Evolutionary conservation across 2,113 vertebrate species (phyloP).

Genomic region (Athene noctua): DNA sequence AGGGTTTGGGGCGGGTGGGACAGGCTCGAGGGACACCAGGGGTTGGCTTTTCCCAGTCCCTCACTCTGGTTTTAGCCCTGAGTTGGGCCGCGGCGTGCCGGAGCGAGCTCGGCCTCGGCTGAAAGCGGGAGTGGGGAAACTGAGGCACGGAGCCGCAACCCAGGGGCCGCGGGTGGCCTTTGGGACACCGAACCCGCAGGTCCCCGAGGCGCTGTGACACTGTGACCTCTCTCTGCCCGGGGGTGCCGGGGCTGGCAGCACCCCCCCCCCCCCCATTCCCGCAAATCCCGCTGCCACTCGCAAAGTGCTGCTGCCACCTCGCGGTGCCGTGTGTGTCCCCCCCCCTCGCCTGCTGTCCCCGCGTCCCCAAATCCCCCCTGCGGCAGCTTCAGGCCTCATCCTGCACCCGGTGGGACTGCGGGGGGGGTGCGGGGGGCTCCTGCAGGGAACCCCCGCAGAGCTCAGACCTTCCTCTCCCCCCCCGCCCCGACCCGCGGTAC

Average conservation of each 20-base stretch:
- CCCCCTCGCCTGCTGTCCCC: not conserved
- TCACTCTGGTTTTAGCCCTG: not conserved
- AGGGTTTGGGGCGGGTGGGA: not conserved
- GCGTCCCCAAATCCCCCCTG: not conserved
- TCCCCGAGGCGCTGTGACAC: too few relatives aligned
- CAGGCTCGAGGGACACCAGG: not conserved
- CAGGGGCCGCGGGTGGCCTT: not conserved
- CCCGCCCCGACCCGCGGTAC: rapidly evolving
- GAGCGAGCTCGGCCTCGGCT: too few relatives aligned
- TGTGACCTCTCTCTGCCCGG: too few relatives aligned
- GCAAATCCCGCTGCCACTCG: not conserved
- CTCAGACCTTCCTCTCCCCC: not conserved
- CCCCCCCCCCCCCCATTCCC: not conserved
- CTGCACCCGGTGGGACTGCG: not conserved
- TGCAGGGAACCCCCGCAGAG: not conserved
- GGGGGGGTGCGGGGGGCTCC: not conserved
- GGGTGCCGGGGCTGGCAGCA: not conserved
- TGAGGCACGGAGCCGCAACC: not conserved
- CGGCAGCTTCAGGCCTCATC: not conserved
- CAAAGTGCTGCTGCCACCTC: not conserved
- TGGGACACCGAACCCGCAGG: too few relatives aligned
- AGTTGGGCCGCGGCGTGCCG: rapidly evolving
- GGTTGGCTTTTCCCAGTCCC: not conserved
- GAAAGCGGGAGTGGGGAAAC: not conserved
- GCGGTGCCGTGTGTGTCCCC: not conserved